A percentile compares a stretch with the other conserved stretches of the same genome.
Evolutionary conservation across 2,888 invertebrate species (phyloP).

Genomic region (Netelia virgata): DNA sequence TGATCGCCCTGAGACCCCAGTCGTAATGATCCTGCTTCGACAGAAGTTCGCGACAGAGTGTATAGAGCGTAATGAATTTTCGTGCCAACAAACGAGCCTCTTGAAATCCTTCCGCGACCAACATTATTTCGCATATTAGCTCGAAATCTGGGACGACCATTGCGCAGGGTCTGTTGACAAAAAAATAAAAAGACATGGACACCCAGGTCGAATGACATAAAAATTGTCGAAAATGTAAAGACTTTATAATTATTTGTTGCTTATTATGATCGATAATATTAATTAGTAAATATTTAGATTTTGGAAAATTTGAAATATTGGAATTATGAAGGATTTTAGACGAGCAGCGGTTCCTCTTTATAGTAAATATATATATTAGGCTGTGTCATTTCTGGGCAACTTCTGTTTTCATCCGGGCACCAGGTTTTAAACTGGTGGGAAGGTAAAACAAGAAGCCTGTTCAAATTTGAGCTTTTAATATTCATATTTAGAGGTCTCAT

Average conservation of each 20-base stretch:
- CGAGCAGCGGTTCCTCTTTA: background rate
- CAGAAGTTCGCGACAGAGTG: slow-evolving; percentile 94
- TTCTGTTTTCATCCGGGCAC: too few relatives aligned
- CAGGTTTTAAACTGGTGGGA: too few relatives aligned
- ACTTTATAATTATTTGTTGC: too few relatives aligned
- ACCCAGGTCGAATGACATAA: background rate
- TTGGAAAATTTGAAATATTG: too few relatives aligned
- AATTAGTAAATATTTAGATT: too few relatives aligned
- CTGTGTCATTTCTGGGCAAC: too few relatives aligned
- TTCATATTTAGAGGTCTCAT: too few relatives aligned
- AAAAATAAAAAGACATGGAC: slow-evolving; percentile 24
- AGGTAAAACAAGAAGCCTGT: too few relatives aligned
- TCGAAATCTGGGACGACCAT: slow-evolving; percentile 99
- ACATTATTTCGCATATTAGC: slow-evolving; percentile 98
- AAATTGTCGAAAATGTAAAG: too few relatives aligned
- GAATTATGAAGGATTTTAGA: too few relatives aligned
- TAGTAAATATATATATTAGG: background rate
- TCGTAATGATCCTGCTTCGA: slow-evolving; percentile 99
- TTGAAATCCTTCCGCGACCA: slow-evolving; percentile 97
- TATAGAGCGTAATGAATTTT: slow-evolving; percentile 97
- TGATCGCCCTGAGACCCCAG: slow-evolving; percentile 98
- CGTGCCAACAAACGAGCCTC: slow-evolving; percentile 95
- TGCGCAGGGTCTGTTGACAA: slow-evolving; percentile 92
- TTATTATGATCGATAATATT: too few relatives aligned
- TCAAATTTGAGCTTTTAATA: too few relatives aligned